Evolutionary conservation across 1,140 invertebrate species (phyloP).

Genomic region (Drosophila ambigua): DNA sequence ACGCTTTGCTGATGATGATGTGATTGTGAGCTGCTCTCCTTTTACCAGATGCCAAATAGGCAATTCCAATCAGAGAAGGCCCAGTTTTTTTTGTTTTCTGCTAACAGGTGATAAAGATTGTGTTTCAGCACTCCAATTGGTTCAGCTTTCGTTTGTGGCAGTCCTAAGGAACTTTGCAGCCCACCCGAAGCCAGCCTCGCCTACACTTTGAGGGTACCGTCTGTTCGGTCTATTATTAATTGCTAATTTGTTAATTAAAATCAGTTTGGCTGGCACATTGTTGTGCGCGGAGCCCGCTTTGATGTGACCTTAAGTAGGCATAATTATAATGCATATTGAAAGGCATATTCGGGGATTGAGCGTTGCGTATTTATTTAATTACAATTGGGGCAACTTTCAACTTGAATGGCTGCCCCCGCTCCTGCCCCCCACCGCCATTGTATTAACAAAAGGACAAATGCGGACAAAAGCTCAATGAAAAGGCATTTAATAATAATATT

Average conservation of each 20-base stretch:
- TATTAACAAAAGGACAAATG: slow-evolving; percentile 47
- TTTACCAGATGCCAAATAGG: slow-evolving; percentile 8
- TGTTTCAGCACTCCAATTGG: not conserved
- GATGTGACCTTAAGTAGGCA: slow-evolving; percentile 69
- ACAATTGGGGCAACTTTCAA: slow-evolving; percentile 72
- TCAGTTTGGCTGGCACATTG: slow-evolving; percentile 35
- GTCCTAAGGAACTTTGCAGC: slow-evolving; percentile 3
- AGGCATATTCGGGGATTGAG: slow-evolving; percentile 27
- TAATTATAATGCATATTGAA: slow-evolving; percentile 60
- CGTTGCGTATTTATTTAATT: slow-evolving; percentile 68
- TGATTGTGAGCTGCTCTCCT: slow-evolving; percentile 41
- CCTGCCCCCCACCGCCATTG: not conserved
- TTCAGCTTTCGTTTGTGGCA: slow-evolving; percentile 1
- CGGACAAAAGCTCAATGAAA: slow-evolving; percentile 43
- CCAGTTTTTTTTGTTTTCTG: slow-evolving; percentile 12
- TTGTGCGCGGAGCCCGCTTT: slow-evolving; percentile 49
- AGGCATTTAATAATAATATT: slow-evolving; percentile 72
- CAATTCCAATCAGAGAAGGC: slow-evolving; percentile 48
- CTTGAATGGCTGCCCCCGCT: slow-evolving; percentile 67
- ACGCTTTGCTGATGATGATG: slow-evolving; percentile 17
- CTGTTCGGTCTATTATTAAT: slow-evolving; percentile 43
- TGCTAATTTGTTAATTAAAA: slow-evolving; percentile 75
- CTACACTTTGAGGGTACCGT: slow-evolving; percentile 21
- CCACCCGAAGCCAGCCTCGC: not conserved
- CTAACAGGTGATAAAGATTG: slow-evolving; percentile 14